Conservation (phyloP, 2,888 invertebrate genomes). For the Calameuta pallipes region DNA sequence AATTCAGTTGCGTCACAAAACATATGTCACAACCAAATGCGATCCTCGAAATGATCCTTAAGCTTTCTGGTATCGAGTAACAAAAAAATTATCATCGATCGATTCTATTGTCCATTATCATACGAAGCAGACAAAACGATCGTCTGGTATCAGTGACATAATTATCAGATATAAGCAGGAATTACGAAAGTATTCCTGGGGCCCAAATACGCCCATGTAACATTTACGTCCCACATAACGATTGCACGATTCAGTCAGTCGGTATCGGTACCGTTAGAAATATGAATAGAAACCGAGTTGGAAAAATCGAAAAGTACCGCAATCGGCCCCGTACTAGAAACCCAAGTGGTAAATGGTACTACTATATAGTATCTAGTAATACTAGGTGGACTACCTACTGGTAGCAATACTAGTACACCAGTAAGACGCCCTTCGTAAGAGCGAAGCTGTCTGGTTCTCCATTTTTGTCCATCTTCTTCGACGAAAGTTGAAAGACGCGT, state of each 20-base stretch:
- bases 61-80: not conserved
- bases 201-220: not conserved
- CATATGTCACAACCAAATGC: not conserved
- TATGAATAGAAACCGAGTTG: constrained; percentile 6
- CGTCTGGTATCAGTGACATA: not conserved
- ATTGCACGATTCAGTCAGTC: not conserved
- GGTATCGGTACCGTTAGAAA: constrained; percentile 5
- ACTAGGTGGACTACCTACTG: not conserved
- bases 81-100: not conserved
- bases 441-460: not conserved
- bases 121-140: not conserved
- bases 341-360: not conserved
- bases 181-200: not conserved
- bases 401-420: not conserved
- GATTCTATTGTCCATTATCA: not conserved
- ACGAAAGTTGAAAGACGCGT: not conserved
- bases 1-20: not conserved
- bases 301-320: constrained; percentile 4
- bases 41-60: not conserved
- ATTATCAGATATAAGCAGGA: not conserved
- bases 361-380: not conserved
- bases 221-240: not conserved
- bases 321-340: not conserved
- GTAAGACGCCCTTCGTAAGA: not conserved
- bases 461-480: not conserved